A percentile compares a stretch with the other conserved stretches of the same genome.
Conservation (phyloP, 2,113 vertebrate species). For the Callipepla squamata region DNA sequence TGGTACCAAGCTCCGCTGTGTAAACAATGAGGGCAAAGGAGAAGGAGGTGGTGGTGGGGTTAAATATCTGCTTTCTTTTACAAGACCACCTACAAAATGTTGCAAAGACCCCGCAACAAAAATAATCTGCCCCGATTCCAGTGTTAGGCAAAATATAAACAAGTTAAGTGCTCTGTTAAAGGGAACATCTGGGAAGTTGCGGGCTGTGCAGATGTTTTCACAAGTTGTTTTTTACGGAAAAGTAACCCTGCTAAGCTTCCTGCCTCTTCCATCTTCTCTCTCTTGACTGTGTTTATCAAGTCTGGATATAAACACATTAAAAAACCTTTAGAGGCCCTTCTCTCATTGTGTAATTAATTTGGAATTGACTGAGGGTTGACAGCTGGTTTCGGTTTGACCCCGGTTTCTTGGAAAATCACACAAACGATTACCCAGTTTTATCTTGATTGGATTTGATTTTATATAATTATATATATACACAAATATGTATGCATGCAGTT, state of each 20-base stretch:
- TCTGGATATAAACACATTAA: conserved; percentile 71
- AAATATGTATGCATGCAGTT: not conserved
- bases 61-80: conserved; percentile 76
- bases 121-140: conserved; percentile 68
- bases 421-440: conserved; percentile 3
- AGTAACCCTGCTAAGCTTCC: conserved; percentile 45
- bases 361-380: conserved; percentile 53
- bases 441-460: not conserved
- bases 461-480: no score
- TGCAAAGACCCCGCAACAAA: conserved; percentile 63
- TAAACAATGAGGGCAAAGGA: conserved; percentile 73
- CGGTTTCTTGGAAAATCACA: conserved; percentile 1
- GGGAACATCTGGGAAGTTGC: conserved; percentile 67
- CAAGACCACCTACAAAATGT: conserved; percentile 76
- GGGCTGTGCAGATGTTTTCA: conserved; percentile 56
- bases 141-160: conserved; percentile 71
- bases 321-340: conserved; percentile 59
- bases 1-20: conserved; percentile 64
- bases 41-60: conserved; percentile 61
- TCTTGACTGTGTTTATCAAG: conserved; percentile 53
- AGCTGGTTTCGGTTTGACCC: conserved; percentile 40
- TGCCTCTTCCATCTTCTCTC: conserved; percentile 59
- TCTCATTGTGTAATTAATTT: conserved; percentile 51
- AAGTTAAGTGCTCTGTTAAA: conserved; percentile 66
- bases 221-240: conserved; percentile 43